Evolutionary conservation across 1,140 invertebrate species (phyloP), one percentile per base, ranked within the genome.

Genomic region (Eulimnadia texana): DNA sequence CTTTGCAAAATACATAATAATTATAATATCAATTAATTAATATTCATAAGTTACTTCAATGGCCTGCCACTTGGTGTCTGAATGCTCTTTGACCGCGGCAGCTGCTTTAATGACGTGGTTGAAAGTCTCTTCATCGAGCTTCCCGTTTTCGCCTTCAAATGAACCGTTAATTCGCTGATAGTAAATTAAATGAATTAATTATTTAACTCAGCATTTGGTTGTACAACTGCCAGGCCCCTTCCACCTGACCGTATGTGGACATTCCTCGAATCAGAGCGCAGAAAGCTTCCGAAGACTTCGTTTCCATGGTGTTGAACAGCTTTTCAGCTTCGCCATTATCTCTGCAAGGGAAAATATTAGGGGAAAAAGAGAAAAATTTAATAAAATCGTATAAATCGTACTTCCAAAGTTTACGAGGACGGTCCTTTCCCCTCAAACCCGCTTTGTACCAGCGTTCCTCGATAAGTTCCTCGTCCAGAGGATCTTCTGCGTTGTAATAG

Each of bases 371-470:
- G 28, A 10, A n/a, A 58, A 49, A 50, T 28, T 29, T 3, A 58
- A 20, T 23, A 1, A 49, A 22, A 61, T 3, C n/a, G 47, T 19
- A 22, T n/a, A 29, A 70, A 76, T 76, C 77, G 33, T 42, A 86
- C 84, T 76, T 82, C 90, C 89, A 92, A 10, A 77, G 80, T 67
- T 84, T 82, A 56, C 76, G 73, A 29, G 77, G 72, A 60, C 76
- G 74, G n/a, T 83, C 78, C 60, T 73, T 77, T 3, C 67, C 61
- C 22, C 66, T 59, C 70, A 70, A 67, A 66, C 72, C 71, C 57
- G 78, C 74, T 63, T 68, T 68, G 68, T 85, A 90, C 85, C 84
- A 91, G 57, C 80, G 78, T 71, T 90, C 84, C 70, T 90, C 86
- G n/a, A 84, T 69, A 68, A 82, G 83, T 53, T 89, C 83, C 49